Conservation (phyloP, 1,140 invertebrate genomes). For the Drosophila micromelanica region DNA sequence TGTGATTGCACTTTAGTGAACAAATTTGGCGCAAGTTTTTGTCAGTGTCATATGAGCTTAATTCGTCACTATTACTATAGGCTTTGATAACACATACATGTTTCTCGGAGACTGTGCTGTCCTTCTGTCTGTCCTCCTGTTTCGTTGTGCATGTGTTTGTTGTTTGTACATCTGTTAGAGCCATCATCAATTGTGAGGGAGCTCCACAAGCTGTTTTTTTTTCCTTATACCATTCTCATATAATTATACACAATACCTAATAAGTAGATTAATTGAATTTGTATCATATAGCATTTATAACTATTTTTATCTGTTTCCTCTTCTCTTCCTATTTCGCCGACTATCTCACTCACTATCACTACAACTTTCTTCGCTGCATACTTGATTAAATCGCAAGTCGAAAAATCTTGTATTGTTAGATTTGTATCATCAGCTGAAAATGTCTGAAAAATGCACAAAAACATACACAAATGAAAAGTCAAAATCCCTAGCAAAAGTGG, state of each 20-base stretch:
- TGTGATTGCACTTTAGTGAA: background rate
- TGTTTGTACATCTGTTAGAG: background rate
- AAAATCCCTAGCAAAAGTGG: background rate
- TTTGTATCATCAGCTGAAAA: background rate
- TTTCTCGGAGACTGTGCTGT: background rate
- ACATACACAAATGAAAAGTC: background rate
- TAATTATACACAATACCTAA: background rate
- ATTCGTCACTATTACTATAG: background rate
- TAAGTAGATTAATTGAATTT: slow-evolving; percentile 12
- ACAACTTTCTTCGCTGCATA: background rate
- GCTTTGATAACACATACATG: too few relatives aligned
- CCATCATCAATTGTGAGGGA: background rate
- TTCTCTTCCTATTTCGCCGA: slow-evolving; percentile 25
- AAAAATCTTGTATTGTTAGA: background rate
- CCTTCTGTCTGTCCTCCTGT: background rate
- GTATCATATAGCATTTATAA: slow-evolving; percentile 23
- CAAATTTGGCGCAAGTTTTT: background rate
- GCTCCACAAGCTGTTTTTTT: too few relatives aligned
- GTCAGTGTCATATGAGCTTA: background rate
- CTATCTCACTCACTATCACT: background rate
- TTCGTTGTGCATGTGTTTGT: background rate
- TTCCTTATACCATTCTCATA: too few relatives aligned
- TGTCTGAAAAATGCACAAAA: slow-evolving; percentile 1
- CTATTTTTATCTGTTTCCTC: slow-evolving; percentile 31
- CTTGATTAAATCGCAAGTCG: background rate